phyloP scores from a whole-genome alignment of 1,140 invertebrate genomes.

The Heterodera carotae region DNA sequence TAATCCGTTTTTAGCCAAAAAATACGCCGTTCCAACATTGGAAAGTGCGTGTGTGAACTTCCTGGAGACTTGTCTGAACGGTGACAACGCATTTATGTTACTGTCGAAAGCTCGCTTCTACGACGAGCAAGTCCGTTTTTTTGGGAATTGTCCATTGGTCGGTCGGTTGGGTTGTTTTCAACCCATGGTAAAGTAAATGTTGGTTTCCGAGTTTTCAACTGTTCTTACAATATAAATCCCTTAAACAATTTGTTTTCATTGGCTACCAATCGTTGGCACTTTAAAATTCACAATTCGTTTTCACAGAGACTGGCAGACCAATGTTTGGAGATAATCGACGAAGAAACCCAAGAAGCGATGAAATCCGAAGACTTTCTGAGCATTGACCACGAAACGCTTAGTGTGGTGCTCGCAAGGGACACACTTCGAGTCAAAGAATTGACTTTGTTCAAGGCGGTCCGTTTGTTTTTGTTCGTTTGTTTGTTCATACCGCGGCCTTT shows the following conservation, averaged over 20 bases:
- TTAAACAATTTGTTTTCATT: too few relatives aligned
- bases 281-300: conserved; percentile 71
- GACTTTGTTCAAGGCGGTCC: conserved; percentile 76
- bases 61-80: conserved; percentile 77
- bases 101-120: conserved; percentile 78
- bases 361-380: conserved; percentile 82
- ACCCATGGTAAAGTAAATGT: too few relatives aligned
- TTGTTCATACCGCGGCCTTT: conserved; percentile 25
- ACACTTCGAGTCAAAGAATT: conserved; percentile 80
- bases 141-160: conserved; percentile 78
- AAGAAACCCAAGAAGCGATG: conserved; percentile 79
- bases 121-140: conserved; percentile 67
- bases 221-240: too few relatives aligned
- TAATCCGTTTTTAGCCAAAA: conserved; percentile 74
- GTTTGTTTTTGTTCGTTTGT: conserved; percentile 3
- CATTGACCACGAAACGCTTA: conserved; percentile 81
- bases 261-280: too few relatives aligned
- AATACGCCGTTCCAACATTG: conserved; percentile 80
- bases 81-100: conserved; percentile 82
- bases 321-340: conserved; percentile 83
- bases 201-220: too few relatives aligned
- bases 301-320: conserved; percentile 72
- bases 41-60: conserved; percentile 84
- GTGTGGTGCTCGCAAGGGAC: conserved; percentile 79
- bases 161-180: too few relatives aligned